These are phyloP conservation scores for Cyanocitta stelleri DNA, from an alignment of 2,113 vertebrate species.

Conservation along the genomic window DNA sequence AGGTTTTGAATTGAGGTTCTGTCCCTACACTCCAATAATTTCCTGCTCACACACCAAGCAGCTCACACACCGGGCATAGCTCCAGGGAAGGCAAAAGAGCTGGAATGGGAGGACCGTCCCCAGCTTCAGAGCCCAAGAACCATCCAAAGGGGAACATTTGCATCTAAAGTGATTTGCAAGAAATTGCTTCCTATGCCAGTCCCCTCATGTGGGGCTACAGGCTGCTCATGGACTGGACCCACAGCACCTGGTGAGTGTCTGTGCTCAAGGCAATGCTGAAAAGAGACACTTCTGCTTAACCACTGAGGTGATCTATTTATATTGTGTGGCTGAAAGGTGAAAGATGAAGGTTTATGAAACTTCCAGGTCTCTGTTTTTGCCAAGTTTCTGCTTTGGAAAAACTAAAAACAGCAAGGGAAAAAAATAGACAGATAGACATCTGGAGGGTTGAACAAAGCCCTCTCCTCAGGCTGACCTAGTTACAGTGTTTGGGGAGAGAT, in stretches of 20 bases:
- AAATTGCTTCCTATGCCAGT: not conserved
- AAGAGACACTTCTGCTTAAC: not conserved
- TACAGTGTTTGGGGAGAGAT: not conserved
- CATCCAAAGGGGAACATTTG: not conserved
- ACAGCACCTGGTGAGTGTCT: not conserved
- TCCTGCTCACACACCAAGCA: not conserved
- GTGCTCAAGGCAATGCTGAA: not conserved
- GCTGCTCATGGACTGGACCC: not conserved
- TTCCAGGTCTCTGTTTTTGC: not conserved
- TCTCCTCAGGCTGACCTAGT: slow-evolving; percentile 13
- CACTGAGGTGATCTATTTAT: not conserved
- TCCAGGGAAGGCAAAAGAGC: not conserved
- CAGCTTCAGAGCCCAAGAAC: not conserved
- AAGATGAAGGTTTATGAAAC: not conserved
- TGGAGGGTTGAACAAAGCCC: not conserved
- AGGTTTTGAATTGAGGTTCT: not conserved
- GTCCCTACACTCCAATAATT: not conserved
- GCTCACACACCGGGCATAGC: not conserved
- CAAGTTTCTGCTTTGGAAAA: not conserved
- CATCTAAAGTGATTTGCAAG: not conserved
- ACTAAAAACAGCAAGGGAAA: not conserved
- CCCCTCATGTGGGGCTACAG: rapidly evolving
- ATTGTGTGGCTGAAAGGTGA: not conserved
- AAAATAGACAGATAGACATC: not conserved
- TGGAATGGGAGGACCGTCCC: not conserved